A percentile compares a stretch with the other conserved stretches of the same genome.
Conservation (phyloP, 2,113 vertebrate species). For the Lophotis ruficrista region DNA sequence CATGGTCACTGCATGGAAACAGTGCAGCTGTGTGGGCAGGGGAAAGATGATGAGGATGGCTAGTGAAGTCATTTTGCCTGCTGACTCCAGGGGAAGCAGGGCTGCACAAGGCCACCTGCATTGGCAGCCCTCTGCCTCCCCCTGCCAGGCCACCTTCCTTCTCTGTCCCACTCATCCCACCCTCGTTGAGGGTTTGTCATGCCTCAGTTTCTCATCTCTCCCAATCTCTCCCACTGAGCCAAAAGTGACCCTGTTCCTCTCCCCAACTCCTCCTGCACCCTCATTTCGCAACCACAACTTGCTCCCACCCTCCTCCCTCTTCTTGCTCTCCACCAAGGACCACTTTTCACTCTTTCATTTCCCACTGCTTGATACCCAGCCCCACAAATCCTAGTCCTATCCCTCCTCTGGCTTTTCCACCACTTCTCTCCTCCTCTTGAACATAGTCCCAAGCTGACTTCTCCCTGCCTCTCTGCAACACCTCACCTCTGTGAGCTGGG, state of each 20-base stretch:
- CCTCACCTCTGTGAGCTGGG: not conserved
- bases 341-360: not conserved
- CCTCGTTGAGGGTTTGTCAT: accelerated
- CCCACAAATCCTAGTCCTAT: not conserved
- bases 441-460: not conserved
- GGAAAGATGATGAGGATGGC: not conserved
- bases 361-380: not conserved
- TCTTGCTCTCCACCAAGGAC: not conserved
- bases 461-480: not conserved
- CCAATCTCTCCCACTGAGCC: not conserved
- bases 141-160: not conserved
- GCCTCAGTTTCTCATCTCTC: not conserved
- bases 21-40: not conserved
- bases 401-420: not conserved
- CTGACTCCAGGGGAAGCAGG: not conserved
- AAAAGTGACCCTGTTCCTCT: not conserved
- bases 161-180: not conserved
- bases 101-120: not conserved
- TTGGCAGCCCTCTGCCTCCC: accelerated
- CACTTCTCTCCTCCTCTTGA: not conserved
- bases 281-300: not conserved
- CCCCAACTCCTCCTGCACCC: not conserved
- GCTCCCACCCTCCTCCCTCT: not conserved
- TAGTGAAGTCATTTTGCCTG: not conserved
- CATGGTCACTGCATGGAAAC: slow-evolving; percentile 15